Evolutionary conservation across 1,140 invertebrate species (phyloP), one percentile per base, ranked within the genome.

Genomic region (Stegodyphus dumicola): DNA sequence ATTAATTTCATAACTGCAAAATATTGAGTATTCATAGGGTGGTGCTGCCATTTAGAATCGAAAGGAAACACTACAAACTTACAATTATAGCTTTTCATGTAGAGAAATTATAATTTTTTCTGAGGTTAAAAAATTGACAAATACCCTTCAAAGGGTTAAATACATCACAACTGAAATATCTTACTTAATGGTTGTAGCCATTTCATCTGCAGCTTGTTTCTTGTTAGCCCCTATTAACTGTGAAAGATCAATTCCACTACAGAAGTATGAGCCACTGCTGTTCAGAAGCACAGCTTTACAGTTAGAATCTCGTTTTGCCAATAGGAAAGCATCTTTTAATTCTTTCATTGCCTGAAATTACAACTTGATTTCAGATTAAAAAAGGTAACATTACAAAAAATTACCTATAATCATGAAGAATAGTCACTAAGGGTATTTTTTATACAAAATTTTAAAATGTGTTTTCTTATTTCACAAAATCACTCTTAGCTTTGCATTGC

Each of bases 161-260:
- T 67, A n/a, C 11, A 7, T 67, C 65, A 6, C 52, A 66, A 76
- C n/a, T 18, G 65, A 85, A 60, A 54, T 73, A 11, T 74, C 91
- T 90, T 92, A 95, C 94, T 93, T 93, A 9, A 95, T 91, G 65
- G 92, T 92, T 56, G 90, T 90, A 0, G 93, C 92, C 83, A 94
- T 90, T 88, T 94, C 91, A 71, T 92, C 90, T 17, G 93, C 93
- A 80, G 89, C 89, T 88, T 92, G 92, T 76, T 94, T 91, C 87
- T 92, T 92, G n/a, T 93, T 93, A 48, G 92, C 51, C n/a, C 92
- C 90, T 9, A 94, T 88, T 64, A 95, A 89, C 51, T 90, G 91
- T 52, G 92, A 92, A 70, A 95, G 92, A 90, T 95, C 94, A 56
- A 95, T 90, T 48, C 95, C 95, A 87, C 94, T 92, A 87, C 94